Evolutionary conservation across 2,797 vertebrate genomes (phyloP).

Genomic region (Chrysolophus pictus): DNA sequence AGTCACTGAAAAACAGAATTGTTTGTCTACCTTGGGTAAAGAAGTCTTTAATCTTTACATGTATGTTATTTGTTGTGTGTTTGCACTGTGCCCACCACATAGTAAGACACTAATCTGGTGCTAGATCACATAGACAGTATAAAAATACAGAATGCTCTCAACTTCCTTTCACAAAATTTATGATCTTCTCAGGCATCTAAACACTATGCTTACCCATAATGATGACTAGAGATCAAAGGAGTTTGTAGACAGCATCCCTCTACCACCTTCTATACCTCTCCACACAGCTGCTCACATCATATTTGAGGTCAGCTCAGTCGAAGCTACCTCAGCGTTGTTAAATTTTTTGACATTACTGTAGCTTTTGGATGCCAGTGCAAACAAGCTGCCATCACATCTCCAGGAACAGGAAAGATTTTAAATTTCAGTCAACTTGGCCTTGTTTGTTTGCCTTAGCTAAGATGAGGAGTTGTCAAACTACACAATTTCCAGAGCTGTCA

Average conservation of each 20-base stretch:
- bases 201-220: conserved; percentile 26
- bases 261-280: conserved; percentile 18
- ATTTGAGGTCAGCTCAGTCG: conserved; percentile 61
- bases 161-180: conserved; percentile 28
- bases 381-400: conserved; percentile 51
- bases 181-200: conserved; percentile 28
- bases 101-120: not conserved
- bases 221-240: conserved; percentile 56
- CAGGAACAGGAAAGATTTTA: conserved; percentile 59
- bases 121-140: not conserved
- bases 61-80: conserved; percentile 18
- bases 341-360: conserved; percentile 55
- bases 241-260: not conserved
- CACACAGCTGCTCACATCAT: conserved; percentile 33
- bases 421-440: conserved; percentile 64
- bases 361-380: conserved; percentile 52
- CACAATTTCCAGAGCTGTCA: conserved; percentile 73
- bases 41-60: conserved; percentile 49
- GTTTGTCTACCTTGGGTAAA: not conserved
- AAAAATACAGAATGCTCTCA: not conserved
- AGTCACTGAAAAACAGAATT: not conserved
- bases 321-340: conserved; percentile 46
- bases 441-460: conserved; percentile 69
- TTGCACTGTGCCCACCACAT: conserved; percentile 19
- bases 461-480: conserved; percentile 69